Conservation (phyloP, 2,113 vertebrate species). For the Ammodramus savannarum region DNA sequence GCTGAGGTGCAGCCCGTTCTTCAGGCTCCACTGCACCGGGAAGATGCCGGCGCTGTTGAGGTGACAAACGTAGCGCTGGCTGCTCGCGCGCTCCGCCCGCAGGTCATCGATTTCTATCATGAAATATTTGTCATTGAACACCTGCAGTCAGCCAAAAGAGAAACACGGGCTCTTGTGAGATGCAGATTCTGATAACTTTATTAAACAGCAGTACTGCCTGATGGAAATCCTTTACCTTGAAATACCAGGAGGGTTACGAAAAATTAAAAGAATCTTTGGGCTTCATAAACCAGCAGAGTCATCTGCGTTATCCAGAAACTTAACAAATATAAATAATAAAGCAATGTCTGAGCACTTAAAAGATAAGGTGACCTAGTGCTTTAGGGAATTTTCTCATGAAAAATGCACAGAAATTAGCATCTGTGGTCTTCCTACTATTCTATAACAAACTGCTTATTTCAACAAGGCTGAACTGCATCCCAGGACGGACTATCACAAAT, state of each 20-base stretch:
- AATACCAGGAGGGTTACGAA: background rate
- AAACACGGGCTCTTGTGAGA: background rate
- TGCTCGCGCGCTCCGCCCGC: slow-evolving; percentile 68
- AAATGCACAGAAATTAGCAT: background rate
- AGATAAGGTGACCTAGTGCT: background rate
- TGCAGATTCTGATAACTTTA: background rate
- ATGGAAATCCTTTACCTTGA: background rate
- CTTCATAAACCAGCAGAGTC: background rate
- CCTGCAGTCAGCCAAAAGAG: slow-evolving; percentile 71
- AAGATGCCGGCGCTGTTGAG: slow-evolving; percentile 75
- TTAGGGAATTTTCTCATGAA: background rate
- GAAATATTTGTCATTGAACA: slow-evolving; percentile 88
- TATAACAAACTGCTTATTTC: background rate
- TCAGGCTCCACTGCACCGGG: slow-evolving; percentile 90
- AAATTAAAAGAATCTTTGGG: background rate
- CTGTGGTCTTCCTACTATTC: background rate
- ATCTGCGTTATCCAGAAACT: background rate
- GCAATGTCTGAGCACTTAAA: background rate
- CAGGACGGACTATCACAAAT: background rate
- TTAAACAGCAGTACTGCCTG: background rate
- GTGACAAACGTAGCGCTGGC: slow-evolving; percentile 72
- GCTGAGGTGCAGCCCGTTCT: slow-evolving; percentile 87
- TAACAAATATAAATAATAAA: background rate
- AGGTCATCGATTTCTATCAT: slow-evolving; percentile 89
- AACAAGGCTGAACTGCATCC: background rate